These are phyloP conservation scores for Apoda limacodes DNA, from an alignment of 2,888 invertebrate genomes.

Conservation along the genomic window DNA sequence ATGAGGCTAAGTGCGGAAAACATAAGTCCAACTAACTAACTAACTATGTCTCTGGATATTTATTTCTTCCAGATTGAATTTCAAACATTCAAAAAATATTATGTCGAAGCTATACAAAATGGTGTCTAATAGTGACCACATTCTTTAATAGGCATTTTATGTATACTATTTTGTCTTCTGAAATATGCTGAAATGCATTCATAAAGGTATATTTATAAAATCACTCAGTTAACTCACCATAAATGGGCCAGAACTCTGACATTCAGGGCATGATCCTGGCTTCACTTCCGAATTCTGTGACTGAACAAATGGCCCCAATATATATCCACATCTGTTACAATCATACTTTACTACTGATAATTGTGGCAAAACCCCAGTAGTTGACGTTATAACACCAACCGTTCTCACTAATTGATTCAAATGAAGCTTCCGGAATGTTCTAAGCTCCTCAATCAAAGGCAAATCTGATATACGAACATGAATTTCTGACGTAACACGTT, in stretches of 20 bases:
- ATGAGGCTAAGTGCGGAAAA: no score
- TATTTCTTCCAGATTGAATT: no score
- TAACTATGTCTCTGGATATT: no score
- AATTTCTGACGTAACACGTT: conserved; percentile 92
- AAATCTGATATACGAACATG: conserved; percentile 95
- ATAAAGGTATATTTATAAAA: conserved; percentile 7
- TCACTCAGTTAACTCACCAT: conserved; percentile 79
- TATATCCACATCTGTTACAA: conserved; percentile 94
- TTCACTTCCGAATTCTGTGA: conserved; percentile 93
- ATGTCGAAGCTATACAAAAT: no score
- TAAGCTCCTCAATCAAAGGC: conserved; percentile 94
- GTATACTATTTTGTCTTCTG: no score
- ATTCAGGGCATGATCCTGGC: conserved; percentile 97
- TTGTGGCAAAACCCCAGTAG: conserved; percentile 96
- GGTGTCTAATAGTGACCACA: no score
- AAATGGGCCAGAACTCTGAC: conserved; percentile 96
- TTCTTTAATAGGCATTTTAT: no score
- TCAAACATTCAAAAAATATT: no score
- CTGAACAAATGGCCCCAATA: conserved; percentile 97
- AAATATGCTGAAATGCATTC: no score
- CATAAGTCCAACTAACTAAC: no score
- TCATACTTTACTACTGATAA: conserved; percentile 96
- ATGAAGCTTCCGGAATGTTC: conserved; percentile 90
- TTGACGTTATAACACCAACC: conserved; percentile 93
- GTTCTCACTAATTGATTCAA: conserved; percentile 93